Evolutionary conservation across 2,888 invertebrate genomes (phyloP).

Genomic region (Iselma pallidipennis): DNA sequence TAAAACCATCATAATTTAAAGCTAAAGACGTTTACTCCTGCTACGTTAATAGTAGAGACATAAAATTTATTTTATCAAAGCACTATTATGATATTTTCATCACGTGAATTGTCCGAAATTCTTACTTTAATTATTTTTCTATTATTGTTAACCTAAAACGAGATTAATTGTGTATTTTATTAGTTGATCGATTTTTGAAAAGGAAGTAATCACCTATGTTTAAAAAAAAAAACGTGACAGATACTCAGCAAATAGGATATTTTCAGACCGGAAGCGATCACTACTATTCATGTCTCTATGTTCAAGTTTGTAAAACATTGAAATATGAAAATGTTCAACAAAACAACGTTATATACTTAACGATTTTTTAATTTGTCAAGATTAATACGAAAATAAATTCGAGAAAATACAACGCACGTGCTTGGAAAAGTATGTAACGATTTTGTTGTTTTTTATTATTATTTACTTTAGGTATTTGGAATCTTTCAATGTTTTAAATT

Average conservation of each 20-base stretch:
- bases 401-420: not conserved
- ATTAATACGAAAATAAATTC: not conserved
- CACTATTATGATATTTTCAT: not conserved
- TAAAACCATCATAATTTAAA: not conserved
- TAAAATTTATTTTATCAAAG: not conserved
- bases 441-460: no score
- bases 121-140: no score
- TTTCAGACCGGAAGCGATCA: slow-evolving; percentile 48
- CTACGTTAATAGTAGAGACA: not conserved
- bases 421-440: no score
- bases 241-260: slow-evolving; percentile 26
- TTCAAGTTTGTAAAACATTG: slow-evolving; percentile 38
- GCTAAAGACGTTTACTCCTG: not conserved
- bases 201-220: slow-evolving; percentile 26
- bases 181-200: not conserved
- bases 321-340: slow-evolving; percentile 1
- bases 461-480: no score
- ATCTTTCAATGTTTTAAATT: no score
- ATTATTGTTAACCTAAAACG: not conserved
- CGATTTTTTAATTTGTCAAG: not conserved
- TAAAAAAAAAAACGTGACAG: slow-evolving; percentile 15
- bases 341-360: not conserved
- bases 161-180: no score
- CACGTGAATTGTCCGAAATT: no score
- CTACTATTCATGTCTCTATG: slow-evolving; percentile 26